Evolutionary conservation across 2,113 vertebrate species (phyloP), one percentile per base, ranked within the genome.

Genomic region (Odontesthes bonariensis): DNA sequence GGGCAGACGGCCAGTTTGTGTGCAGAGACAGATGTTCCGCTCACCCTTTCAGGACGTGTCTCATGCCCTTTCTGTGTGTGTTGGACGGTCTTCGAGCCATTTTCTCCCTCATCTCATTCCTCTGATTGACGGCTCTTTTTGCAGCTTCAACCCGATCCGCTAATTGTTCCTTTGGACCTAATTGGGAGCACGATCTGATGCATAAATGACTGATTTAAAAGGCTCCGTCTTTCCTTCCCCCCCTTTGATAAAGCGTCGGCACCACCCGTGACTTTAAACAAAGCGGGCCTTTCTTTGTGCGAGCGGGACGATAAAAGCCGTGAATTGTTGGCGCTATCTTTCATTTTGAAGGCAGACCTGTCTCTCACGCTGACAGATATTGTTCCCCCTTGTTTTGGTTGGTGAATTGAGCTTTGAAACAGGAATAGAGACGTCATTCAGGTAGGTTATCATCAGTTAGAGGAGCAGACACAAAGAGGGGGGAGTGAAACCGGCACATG

Each of bases 91-190:
- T n/a, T n/a, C n/a, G n/a, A n/a, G n/a, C n/a, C n/a, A 27, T 27
- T 27, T 27, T 27, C 27, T 27, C 27, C 27, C 16, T 52, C 23
- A 27, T 53, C 19, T 56, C 32, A 17, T 53, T 70, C 55, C 73
- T 1, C 44, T 81, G 87, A 91, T 70, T 91, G 86, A 82, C 88
- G 66, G 81, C 68, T 68, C 10, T 76, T 85, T 83, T 64, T 72
- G 8, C 65, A 47, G 72, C 74, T 75, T 77, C 79, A 77, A 65
- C 76, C 83, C 78, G 88, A 88, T 91, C 87, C 86, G 73, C 75
- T 86, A 91, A 91, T 91, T 90, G 87, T 85, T 89, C 74, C 83
- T 83, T 88, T 84, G 83, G 82, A 88, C 82, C 85, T 90, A 84
- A 91, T 88, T 78, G 76, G 88, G 59, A 86, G 27, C 81, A 66